Evolutionary conservation across 2,888 invertebrate species (phyloP), one percentile per base, ranked within the genome.

Genomic region (Congeria kusceri): DNA sequence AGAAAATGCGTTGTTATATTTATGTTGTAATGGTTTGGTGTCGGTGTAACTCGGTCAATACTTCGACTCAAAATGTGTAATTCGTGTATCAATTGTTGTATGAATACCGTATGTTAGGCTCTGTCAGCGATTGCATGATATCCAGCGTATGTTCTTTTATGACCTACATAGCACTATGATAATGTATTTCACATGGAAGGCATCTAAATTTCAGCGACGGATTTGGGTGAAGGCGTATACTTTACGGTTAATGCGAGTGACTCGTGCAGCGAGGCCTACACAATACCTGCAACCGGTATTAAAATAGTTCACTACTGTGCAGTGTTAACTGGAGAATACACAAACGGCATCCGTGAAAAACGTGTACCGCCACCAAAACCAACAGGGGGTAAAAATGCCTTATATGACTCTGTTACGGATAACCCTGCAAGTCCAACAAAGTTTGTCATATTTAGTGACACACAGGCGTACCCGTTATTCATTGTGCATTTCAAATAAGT

Each of bases 361-460:
- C 79, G 78, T 39, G 84, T 84, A 11, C 88, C 90, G n/a, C 90
- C 90, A 23, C 1, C 53, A 0, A 86, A 86, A 62, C 57, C 64
- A 27, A 62, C 75, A 11, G 49, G 61, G 9, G 68, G 46, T 18
- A 23, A 57, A 9, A 62, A 70, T 61, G 73, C 80, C n/a, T 69
- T 86, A 29, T 92, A 85, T 80, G 91, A 92, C 69, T 90, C 90
- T 23, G 88, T 88, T 3, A 87, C 86, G 1, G 86, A 90, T 64
- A 85, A 88, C 68, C 61, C 67, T 4, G 25, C 5, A 0, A 64
- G 46, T 15, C 86, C 87, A 44, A 25, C 53, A 0, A 92, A 92
- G 73, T 92, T 84, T 79, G 86, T 92, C n/a, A 88, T 92, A 25
- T 92, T 91, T 70, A 84, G 89, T 80, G 92, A 92, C 73, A 87